phyloP scores from a whole-genome alignment of 2,888 invertebrate genomes.

The Sycophila texana region DNA sequence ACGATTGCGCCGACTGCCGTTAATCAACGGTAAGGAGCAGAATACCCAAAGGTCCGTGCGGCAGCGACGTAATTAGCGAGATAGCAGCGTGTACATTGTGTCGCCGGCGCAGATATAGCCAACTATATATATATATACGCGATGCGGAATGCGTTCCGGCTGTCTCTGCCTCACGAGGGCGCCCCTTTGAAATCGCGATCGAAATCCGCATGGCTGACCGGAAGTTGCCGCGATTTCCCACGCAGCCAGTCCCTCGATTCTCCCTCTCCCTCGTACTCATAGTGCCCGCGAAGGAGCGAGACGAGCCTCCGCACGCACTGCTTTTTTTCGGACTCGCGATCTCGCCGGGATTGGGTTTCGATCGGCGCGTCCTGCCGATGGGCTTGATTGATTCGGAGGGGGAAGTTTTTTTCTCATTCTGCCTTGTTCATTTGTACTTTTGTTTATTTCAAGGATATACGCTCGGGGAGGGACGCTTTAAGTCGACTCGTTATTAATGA shows the following conservation, averaged over 20 bases:
- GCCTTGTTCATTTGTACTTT: too few species aligned
- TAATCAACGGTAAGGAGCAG: too few species aligned
- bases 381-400: not conserved
- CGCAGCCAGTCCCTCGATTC: conserved; percentile 50
- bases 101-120: conserved; percentile 29
- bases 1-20: too few species aligned
- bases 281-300: not conserved
- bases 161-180: conserved; percentile 5
- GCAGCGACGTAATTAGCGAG: too few species aligned
- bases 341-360: not conserved
- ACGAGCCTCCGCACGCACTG: not conserved
- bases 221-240: conserved; percentile 56
- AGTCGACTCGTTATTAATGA: too few species aligned
- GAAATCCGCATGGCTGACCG: conserved; percentile 45
- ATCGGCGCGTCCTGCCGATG: not conserved
- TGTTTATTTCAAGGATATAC: too few species aligned
- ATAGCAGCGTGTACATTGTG: not conserved
- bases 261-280: conserved; percentile 21
- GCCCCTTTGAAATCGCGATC: conserved; percentile 26
- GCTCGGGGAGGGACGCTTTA: too few species aligned
- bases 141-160: conserved; percentile 41
- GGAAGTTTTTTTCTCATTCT: too few species aligned
- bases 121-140: conserved; percentile 16
- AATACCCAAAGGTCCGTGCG: too few species aligned
- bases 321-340: not conserved